Conservation (phyloP, 2,113 vertebrate genomes). For the Noturus placidus region DNA sequence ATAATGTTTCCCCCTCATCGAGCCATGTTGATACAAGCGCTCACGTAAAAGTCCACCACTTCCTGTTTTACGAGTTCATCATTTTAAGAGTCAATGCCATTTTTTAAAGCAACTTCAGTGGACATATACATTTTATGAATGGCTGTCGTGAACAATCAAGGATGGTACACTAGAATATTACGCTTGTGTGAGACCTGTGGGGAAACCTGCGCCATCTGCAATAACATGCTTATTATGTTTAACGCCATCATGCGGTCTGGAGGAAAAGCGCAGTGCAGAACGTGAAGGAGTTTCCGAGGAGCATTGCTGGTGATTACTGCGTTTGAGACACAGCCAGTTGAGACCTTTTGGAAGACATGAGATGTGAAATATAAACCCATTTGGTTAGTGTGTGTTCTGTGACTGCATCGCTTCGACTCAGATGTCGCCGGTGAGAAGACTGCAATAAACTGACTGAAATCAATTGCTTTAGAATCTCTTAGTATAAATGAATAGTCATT, state of each 20-base stretch:
- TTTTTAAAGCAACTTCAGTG: background rate
- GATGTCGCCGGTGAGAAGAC: slow-evolving; percentile 43
- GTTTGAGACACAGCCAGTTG: slow-evolving; percentile 4
- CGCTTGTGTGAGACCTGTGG: too few relatives aligned
- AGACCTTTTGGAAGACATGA: background rate
- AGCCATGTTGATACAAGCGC: slow-evolving; percentile 67
- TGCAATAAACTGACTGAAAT: too few relatives aligned
- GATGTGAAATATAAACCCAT: background rate
- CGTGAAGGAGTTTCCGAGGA: background rate
- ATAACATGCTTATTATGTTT: background rate
- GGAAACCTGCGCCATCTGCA: background rate
- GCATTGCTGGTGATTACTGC: slow-evolving; percentile 9
- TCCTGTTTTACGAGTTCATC: slow-evolving; percentile 41
- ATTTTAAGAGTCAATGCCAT: background rate
- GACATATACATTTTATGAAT: background rate
- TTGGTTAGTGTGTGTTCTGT: background rate
- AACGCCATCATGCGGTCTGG: slow-evolving; percentile 30
- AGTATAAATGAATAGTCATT: background rate
- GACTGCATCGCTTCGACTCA: slow-evolving; percentile 22
- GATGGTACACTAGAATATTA: background rate
- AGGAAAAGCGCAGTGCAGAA: background rate
- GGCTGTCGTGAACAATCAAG: background rate
- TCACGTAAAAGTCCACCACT: slow-evolving; percentile 23
- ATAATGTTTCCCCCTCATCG: slow-evolving; percentile 27
- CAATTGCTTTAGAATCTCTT: background rate